Conservation (phyloP, 2,888 invertebrate genomes). For the Eilema depressum region DNA sequence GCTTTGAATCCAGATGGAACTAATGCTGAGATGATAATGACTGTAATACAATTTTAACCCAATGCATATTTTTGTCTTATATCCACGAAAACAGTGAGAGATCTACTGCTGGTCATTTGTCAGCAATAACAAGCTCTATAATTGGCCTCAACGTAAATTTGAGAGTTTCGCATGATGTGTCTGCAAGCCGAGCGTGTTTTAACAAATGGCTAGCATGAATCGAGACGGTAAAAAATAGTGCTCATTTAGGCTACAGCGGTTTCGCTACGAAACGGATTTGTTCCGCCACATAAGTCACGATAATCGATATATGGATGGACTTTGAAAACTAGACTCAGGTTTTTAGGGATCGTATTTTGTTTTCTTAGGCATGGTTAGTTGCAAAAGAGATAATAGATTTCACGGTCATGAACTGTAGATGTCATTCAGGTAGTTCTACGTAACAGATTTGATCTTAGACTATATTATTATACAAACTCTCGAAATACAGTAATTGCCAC, state of each 20-base stretch:
- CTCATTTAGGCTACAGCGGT: constrained; percentile 50
- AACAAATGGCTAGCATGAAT: constrained; percentile 56
- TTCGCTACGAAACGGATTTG: constrained; percentile 49
- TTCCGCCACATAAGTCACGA: constrained; percentile 50
- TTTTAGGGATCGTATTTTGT: constrained; percentile 32
- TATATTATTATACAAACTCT: too few species aligned
- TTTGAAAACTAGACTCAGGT: constrained; percentile 35
- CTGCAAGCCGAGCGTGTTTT: constrained; percentile 50
- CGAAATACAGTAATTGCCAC: too few species aligned
- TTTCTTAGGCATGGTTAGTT: not conserved
- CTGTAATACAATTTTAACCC: not conserved
- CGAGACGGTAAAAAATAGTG: constrained; percentile 52
- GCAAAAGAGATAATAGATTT: not conserved
- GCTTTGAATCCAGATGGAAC: too few species aligned
- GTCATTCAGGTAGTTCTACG: not conserved
- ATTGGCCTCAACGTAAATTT: constrained; percentile 73
- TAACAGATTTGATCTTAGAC: too few species aligned
- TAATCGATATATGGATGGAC: constrained; percentile 48
- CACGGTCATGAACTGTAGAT: not conserved
- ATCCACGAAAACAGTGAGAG: constrained; percentile 51
- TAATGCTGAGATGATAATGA: too few species aligned
- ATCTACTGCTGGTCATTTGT: constrained; percentile 69
- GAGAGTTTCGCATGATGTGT: constrained; percentile 68
- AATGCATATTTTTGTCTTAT: constrained; percentile 9
- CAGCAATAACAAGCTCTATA: constrained; percentile 77